Conservation (phyloP, 2,113 vertebrate genomes). For the Oncorhynchus clarkii region DNA sequence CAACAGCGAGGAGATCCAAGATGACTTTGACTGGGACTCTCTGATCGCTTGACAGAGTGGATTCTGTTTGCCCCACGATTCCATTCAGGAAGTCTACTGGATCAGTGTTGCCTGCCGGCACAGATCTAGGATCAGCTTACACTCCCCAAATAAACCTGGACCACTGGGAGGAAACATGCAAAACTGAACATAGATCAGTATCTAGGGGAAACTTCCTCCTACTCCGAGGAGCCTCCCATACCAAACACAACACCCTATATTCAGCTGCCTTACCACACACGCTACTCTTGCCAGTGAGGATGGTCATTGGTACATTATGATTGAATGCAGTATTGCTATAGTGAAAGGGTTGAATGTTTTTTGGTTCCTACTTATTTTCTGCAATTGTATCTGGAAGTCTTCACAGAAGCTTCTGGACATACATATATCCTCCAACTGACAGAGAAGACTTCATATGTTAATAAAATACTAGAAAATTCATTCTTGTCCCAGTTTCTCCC, state of each 20-base stretch:
- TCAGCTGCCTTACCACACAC: slow-evolving; percentile 11
- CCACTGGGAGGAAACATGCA: not conserved
- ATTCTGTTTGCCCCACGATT: not conserved
- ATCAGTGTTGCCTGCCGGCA: not conserved
- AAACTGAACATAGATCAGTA: not conserved
- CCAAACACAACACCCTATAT: not conserved
- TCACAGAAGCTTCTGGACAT: not conserved
- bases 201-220: not conserved
- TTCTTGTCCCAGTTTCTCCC: not conserved
- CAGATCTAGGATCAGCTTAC: not conserved
- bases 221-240: not conserved
- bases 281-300: not conserved
- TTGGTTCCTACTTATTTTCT: not conserved
- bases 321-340: slow-evolving; percentile 33
- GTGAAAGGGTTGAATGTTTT: too few species aligned
- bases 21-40: slow-evolving; percentile 81
- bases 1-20: slow-evolving; percentile 79
- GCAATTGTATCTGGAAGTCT: not conserved
- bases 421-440: not conserved
- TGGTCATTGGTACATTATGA: not conserved
- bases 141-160: not conserved
- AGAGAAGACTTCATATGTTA: not conserved
- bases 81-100: not conserved
- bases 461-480: not conserved
- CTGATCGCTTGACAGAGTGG: slow-evolving; percentile 59